Base-by-base conservation (phyloP, 1,140 invertebrate genomes). In the Diploscapter pachys region DNA sequence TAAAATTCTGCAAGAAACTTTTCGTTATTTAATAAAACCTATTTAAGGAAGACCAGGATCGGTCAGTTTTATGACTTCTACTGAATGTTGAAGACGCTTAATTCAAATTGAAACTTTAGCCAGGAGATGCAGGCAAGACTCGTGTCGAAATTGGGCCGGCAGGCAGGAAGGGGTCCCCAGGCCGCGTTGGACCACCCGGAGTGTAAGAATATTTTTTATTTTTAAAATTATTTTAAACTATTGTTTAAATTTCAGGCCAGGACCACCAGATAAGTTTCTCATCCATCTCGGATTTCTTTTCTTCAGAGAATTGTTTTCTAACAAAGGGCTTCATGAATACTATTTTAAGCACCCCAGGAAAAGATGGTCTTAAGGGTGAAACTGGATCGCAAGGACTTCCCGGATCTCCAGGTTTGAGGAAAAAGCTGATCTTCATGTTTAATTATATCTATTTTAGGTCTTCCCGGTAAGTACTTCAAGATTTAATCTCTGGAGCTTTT, bases 161-260 rank as follows among this genome's bases (percentile, higher is more conserved):
- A 48, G 79, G 79, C 71, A 64, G 78, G 71, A 64, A 66, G 5
- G 78, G 78, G 66, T 71, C 77, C 51, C 78, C 78, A 55, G 78
- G 78, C 63, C 70, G 78, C 54, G 76, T 77, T 50, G 78, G 78
- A 70, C 77, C 79, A 72, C 79, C 79, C 11, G 79, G 79, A 61
- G 63, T 31, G 31, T 31, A 31, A 31, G 31, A 31, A 31, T 31
- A 31, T 31, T 31, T 31, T 31, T 31, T 31, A 31, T 31, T 31
- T 31, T 31, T 31, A 31, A 31, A 31, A 31, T 31, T 31, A 31
- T 31, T 31, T 31, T 31, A 31, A 31, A 31, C 31, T 31, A 31
- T 31, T 31, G 31, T 31, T 31, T 31, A 31, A 31, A 31, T 31
- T 31, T 31, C 67, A 71, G 67, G 51, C 66, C 79, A 6, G 79